These are phyloP conservation scores for Antennarius striatus DNA, from an alignment of 2,113 vertebrate species.

Conservation along the genomic window DNA sequence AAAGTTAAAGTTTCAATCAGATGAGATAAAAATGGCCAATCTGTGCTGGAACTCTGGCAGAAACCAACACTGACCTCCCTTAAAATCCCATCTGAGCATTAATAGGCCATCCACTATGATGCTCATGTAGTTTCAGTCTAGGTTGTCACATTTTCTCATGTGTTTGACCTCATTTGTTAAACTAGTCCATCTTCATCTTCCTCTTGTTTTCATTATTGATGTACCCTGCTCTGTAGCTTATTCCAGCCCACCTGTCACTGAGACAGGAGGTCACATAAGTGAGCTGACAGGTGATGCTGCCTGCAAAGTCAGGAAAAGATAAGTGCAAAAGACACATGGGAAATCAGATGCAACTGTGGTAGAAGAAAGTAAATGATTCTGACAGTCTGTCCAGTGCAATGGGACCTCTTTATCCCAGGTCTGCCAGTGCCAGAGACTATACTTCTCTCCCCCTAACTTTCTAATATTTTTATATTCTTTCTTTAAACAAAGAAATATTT, in stretches of 20 bases:
- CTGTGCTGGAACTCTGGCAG: conserved; percentile 29
- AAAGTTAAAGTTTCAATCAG: conserved; percentile 2
- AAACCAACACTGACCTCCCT: conserved; percentile 1
- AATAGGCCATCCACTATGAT: conserved; percentile 21
- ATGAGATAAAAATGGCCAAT: conserved; percentile 14
- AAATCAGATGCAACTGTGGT: conserved; percentile 40
- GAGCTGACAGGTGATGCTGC: conserved; percentile 29
- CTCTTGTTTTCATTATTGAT: conserved; percentile 9
- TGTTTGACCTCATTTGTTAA: conserved; percentile 22
- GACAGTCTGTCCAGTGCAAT: conserved; percentile 35
- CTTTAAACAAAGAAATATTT: conserved; percentile 1
- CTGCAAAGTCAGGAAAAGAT: conserved; percentile 11
- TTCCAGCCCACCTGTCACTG: conserved; percentile 21
- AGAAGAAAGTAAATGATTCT: conserved; percentile 38
- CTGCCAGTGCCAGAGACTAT: conserved; percentile 4
- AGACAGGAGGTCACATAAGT: conserved; percentile 12
- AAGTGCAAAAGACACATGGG: conserved; percentile 31
- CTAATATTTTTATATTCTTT: not conserved
- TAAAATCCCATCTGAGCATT: conserved; percentile 28
- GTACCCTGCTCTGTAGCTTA: conserved; percentile 10
- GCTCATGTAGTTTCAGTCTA: conserved; percentile 4
- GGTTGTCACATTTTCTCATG: not conserved
- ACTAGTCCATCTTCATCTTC: not conserved
- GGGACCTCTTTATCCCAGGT: not conserved
- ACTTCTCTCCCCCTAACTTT: not conserved